A percentile compares a stretch with the other conserved stretches of the same genome.
phyloP scores from a whole-genome alignment of 2,888 invertebrate genomes.

The Malachius bipustulatus region DNA sequence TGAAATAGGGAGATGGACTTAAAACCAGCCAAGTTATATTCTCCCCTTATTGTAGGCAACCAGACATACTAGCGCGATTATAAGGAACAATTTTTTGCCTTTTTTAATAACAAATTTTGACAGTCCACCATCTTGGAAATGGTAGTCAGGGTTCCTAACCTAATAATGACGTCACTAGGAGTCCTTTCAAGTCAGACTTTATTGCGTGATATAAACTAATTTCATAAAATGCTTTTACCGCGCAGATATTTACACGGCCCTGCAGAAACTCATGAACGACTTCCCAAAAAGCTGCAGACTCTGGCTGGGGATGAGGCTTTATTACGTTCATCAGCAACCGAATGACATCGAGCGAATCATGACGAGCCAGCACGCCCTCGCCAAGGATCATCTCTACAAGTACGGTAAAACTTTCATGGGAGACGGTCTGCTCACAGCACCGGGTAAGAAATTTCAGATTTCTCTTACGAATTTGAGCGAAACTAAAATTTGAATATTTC shows the following conservation, averaged over 20 bases:
- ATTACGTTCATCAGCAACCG: slow-evolving; percentile 23
- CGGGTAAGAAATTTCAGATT: slow-evolving; percentile 13
- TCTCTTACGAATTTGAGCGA: not conserved
- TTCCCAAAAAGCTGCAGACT: slow-evolving; percentile 22
- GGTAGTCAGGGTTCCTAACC: no score
- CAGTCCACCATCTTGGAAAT: no score
- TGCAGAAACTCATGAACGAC: slow-evolving; percentile 16
- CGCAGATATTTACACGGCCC: slow-evolving; percentile 20
- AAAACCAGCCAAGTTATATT: no score
- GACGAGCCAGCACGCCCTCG: slow-evolving; percentile 20
- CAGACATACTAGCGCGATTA: no score
- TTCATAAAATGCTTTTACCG: no score
- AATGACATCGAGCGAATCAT: slow-evolving; percentile 25
- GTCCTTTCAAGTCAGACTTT: no score
- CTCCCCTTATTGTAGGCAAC: no score
- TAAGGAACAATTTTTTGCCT: no score
- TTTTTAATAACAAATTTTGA: no score
- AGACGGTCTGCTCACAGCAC: slow-evolving; percentile 23
- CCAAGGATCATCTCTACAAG: slow-evolving; percentile 23
- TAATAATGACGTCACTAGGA: no score
- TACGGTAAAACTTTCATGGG: slow-evolving; percentile 21
- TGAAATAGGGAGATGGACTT: no score
- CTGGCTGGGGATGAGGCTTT: slow-evolving; percentile 25
- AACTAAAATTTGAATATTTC: slow-evolving; percentile 16
- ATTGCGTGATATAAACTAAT: no score